phyloP scores from a whole-genome alignment of 2,797 vertebrate genomes.

The Gila robusta region DNA sequence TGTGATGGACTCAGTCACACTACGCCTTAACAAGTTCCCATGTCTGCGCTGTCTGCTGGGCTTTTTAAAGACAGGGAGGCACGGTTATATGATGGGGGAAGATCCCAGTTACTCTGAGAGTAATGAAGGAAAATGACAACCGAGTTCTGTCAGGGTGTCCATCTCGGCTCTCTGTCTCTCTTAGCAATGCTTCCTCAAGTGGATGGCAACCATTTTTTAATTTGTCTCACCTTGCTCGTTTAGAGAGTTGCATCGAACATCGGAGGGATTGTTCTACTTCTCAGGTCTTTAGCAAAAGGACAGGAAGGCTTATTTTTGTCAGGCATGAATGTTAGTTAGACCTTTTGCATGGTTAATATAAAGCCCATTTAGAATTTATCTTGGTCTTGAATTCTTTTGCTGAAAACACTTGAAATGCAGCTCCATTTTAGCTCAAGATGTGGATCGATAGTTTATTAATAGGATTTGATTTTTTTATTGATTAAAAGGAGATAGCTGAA shows the following conservation, averaged over 20 bases:
- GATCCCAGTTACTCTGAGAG: slow-evolving; percentile 51
- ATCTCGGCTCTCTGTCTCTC: slow-evolving; percentile 48
- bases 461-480: slow-evolving; percentile 71
- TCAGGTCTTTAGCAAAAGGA: slow-evolving; percentile 55
- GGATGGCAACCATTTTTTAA: slow-evolving; percentile 26
- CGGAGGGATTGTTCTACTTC: slow-evolving; percentile 42
- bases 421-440: slow-evolving; percentile 67
- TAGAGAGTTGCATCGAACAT: slow-evolving; percentile 45
- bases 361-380: slow-evolving; percentile 31
- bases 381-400: slow-evolving; percentile 39
- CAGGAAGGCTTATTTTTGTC: slow-evolving; percentile 45
- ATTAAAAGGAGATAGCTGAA: slow-evolving; percentile 70
- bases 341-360: slow-evolving; percentile 47
- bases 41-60: slow-evolving; percentile 62
- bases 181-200: slow-evolving; percentile 43
- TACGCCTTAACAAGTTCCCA: slow-evolving; percentile 77
- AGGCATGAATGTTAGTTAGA: slow-evolving; percentile 44
- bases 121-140: slow-evolving; percentile 37
- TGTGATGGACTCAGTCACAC: slow-evolving; percentile 70
- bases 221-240: slow-evolving; percentile 41
- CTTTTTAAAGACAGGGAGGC: slow-evolving; percentile 51
- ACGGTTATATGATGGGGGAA: slow-evolving; percentile 29
- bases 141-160: slow-evolving; percentile 48
- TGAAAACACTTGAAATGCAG: slow-evolving; percentile 55
- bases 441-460: slow-evolving; percentile 66